A percentile compares a stretch with the other conserved stretches of the same genome.
These are phyloP conservation scores for Dipus sagitta DNA, from an alignment of 2,797 vertebrate genomes.

Conservation along the genomic window DNA sequence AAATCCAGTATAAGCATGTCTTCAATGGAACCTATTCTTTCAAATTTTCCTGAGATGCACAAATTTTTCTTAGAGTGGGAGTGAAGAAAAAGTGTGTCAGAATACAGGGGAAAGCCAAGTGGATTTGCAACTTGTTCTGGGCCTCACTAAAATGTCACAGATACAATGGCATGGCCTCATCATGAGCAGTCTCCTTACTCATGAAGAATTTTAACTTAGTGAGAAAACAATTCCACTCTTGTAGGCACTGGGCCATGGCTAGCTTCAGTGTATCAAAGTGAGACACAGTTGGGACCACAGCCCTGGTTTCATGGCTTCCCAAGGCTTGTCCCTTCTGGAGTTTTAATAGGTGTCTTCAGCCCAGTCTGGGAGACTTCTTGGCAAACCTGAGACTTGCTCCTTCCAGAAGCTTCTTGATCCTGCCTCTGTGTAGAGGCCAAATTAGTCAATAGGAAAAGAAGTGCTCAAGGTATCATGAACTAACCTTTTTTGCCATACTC, in stretches of 20 bases:
- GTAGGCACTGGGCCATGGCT: not conserved
- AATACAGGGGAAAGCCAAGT: not conserved
- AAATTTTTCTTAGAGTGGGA: not conserved
- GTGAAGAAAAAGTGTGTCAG: not conserved
- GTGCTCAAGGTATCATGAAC: conserved; percentile 64
- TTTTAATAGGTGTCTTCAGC: conserved; percentile 56
- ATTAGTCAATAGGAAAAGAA: conserved; percentile 71
- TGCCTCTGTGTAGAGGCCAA: conserved; percentile 36
- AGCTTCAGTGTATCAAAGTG: not conserved
- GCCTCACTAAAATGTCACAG: not conserved
- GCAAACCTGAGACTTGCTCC: not conserved
- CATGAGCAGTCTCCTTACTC: not conserved
- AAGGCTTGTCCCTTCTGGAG: conserved; percentile 30
- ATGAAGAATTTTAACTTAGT: not conserved
- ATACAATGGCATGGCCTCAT: not conserved
- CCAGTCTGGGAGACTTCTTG: conserved; percentile 20
- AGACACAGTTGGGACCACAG: not conserved
- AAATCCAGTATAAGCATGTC: not conserved
- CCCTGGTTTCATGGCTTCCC: not conserved
- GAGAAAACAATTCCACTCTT: not conserved
- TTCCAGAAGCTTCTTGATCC: conserved; percentile 64
- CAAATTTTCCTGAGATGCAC: not conserved
- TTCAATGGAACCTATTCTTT: conserved; percentile 35
- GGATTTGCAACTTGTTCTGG: not conserved
- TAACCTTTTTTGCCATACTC: conserved; percentile 51